Base-by-base conservation (phyloP, 2,888 invertebrate genomes). In the Embidobia sp. region DNA sequence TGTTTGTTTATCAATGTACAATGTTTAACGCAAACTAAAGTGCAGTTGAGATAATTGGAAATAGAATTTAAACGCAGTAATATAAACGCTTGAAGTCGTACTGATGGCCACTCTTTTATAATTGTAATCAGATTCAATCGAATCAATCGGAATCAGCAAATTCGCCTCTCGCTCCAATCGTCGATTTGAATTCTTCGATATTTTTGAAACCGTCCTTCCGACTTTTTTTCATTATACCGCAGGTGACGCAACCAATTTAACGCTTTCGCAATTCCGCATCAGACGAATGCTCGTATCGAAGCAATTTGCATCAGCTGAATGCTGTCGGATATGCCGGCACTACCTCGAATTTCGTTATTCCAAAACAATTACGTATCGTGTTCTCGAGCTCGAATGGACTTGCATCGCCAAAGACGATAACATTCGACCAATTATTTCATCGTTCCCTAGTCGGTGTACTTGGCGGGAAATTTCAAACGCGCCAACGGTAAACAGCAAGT, bases 281-380 rank as follows among this genome's bases (percentile, higher is more conserved):
- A 53, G 69, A 64, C 69, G 55, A 49, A 31, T 44, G 46, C 57
- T 64, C 72, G 75, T 48, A 67, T 63, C 46, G 57, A 44, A 67
- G 76, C 78, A 78, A 78, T 70, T 78, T 75, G 66, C 75, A 74
- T 70, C 70, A 67, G 63, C 69, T 18, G 73, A 59, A 67, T 57
- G 63, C 77, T 74, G 74, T 63, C 66, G 74, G 72, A 48, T 67
- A 67, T 59, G 59, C 55, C 53, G 15, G 53, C 69, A 33, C 59
- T 69, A 72, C 67, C 70, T 79, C 77, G 74, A 73, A 79, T 79
- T 77, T 74, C 74, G 79, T 67, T 79, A 77, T 72, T 59, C 70
- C 35, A 53, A 72, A 74, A 70, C 72, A 79, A 77, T 77, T 77
- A 77, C 75, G 67, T 51, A 26, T 59, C 66, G 57, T 53, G 73